Evolutionary conservation across 2,797 vertebrate species (phyloP).

Genomic region (Loriculus beryllinus): DNA sequence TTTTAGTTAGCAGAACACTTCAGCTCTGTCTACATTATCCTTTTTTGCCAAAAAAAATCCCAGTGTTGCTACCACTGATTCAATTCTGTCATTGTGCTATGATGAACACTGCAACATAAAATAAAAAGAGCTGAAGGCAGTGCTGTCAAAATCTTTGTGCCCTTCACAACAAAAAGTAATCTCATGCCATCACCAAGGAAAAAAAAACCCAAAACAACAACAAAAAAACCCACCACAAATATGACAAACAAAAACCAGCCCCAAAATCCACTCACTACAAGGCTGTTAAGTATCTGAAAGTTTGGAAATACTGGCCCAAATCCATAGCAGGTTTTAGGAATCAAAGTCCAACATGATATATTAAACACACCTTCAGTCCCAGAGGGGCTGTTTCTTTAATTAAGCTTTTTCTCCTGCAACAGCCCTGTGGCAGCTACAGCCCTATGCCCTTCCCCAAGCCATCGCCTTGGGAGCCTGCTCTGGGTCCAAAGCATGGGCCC

Average conservation of each 20-base stretch:
- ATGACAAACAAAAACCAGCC: not conserved
- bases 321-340: not conserved
- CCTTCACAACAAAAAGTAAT: not conserved
- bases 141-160: not conserved
- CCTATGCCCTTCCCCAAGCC: not conserved
- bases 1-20: constrained; percentile 58
- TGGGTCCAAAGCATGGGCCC: rapidly evolving
- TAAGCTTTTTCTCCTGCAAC: not conserved
- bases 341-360: not conserved
- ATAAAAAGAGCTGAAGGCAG: constrained; percentile 34
- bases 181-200: not conserved
- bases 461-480: not conserved
- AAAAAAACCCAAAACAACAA: not conserved
- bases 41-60: constrained; percentile 58
- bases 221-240: not conserved
- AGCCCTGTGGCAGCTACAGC: not conserved
- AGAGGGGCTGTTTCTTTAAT: not conserved
- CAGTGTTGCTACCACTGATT: constrained; percentile 51
- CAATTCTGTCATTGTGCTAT: constrained; percentile 54
- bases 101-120: not conserved
- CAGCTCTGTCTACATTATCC: constrained; percentile 48
- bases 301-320: not conserved
- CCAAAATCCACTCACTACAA: not conserved
- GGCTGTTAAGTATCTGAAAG: not conserved
- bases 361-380: not conserved